Conservation (phyloP, 2,888 invertebrate genomes). For the Lysandra coridon region DNA sequence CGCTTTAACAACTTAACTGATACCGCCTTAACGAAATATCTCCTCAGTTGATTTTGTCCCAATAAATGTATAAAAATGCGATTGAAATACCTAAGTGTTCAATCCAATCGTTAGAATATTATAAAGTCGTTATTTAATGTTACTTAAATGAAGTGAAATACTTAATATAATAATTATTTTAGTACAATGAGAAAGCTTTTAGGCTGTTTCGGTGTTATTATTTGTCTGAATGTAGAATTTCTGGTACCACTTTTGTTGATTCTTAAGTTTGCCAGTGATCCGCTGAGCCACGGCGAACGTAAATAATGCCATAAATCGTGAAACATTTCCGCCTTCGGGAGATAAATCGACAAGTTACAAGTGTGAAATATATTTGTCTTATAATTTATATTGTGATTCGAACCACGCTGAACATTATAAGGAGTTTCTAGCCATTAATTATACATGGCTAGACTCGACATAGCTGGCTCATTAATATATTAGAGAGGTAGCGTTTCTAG, state of each 20-base stretch:
- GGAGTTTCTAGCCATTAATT: constrained; percentile 8
- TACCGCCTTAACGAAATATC: background rate
- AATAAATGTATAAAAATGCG: too few relatives aligned
- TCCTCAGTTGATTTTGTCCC: too few relatives aligned
- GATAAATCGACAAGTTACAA: constrained; percentile 18
- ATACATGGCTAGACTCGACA: constrained; percentile 12
- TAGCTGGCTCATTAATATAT: constrained; percentile 9
- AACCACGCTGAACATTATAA: background rate
- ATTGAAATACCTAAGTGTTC: too few relatives aligned
- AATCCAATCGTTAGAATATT: too few relatives aligned
- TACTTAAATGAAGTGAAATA: too few relatives aligned
- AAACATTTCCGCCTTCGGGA: background rate
- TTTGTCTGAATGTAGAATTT: too few relatives aligned
- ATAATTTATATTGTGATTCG: constrained; percentile 20
- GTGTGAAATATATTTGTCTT: constrained; percentile 22
- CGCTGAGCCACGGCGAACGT: background rate
- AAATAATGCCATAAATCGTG: constrained; percentile 5
- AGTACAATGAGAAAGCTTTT: too few relatives aligned
- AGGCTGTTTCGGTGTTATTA: too few relatives aligned
- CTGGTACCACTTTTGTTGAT: too few relatives aligned
- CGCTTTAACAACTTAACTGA: background rate
- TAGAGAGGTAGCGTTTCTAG: background rate
- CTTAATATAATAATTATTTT: too few relatives aligned
- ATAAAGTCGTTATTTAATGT: too few relatives aligned
- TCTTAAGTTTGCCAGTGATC: background rate